Evolutionary conservation across 2,888 invertebrate species (phyloP), one percentile per base, ranked within the genome.

Genomic region (Malacosoma neustria): DNA sequence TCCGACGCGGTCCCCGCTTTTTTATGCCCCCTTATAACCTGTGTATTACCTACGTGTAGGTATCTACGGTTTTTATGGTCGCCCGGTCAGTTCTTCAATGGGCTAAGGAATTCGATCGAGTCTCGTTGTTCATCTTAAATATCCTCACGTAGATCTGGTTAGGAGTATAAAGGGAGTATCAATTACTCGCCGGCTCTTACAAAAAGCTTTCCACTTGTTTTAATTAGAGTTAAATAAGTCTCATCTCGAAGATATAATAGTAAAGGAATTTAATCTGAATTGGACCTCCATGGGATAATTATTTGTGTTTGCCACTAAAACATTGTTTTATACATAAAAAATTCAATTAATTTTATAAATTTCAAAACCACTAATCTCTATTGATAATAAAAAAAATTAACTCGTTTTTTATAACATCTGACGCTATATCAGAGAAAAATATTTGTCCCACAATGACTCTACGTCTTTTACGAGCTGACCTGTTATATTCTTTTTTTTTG

Each of bases 31-130:
- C 80, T 80, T 84, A 80, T 84, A 84, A 81, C 84, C 80, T 74
- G 84, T 80, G 81, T 81, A 80, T 79, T 84, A 79, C 80, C 80
- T 79, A 84, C 85, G 85, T 82, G 84, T 85, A 84, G 82, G 73
- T 84, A 84, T 84, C 82, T 77, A 81, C 74, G 72, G 71, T 81
- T 84, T 84, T 84, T 84, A 81, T 84, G 79, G 76, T 70, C 72
- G 72, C 75, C 61, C 79, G 79, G 82, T 80, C 84, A 80, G 79
- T 76, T 84, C 81, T 77, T 84, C 79, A 84, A 82, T 82, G 82
- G 84, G 80, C 73, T 76, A 81, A 77, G 71, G 84, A 84, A 85
- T 84, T 74, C 81, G 72, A 82, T 84, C 80, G 84, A 84, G 84
- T 66, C 77, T 76, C 77, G 72, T 71, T 72, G 73, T 80, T 79